Percentiles rank a stretch among this genome's conserved stretches.
These are phyloP conservation scores for Drosophila virilis DNA, from an alignment of 1,140 invertebrate species.

Conservation along the genomic window DNA sequence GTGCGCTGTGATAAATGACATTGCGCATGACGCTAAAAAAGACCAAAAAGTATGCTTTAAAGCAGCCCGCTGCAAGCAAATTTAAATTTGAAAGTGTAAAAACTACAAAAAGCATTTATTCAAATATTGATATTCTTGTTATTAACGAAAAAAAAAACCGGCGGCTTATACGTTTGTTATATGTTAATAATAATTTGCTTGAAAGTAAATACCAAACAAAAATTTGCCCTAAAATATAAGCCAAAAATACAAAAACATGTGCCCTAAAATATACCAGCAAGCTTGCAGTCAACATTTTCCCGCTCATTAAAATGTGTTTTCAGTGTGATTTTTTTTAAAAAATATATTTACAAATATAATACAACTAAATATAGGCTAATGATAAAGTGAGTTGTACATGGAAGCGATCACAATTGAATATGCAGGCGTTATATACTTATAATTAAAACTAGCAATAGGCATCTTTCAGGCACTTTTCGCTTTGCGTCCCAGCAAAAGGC, in stretches of 20 bases:
- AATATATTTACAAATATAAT: slow-evolving; percentile 30
- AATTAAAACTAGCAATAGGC: slow-evolving; percentile 51
- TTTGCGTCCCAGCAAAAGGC: slow-evolving; percentile 55
- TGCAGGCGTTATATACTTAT: slow-evolving; percentile 53
- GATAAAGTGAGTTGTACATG: slow-evolving; percentile 66
- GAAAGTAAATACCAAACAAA: too few species aligned
- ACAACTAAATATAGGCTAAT: slow-evolving; percentile 47
- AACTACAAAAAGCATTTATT: too few species aligned
- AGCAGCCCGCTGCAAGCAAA: too few species aligned
- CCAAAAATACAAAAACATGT: too few species aligned
- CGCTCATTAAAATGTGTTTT: background rate
- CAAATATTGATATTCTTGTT: background rate
- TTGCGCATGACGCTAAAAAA: background rate
- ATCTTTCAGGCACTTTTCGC: slow-evolving; percentile 65
- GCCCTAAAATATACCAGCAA: background rate
- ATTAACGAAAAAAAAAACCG: background rate
- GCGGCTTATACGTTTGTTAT: background rate
- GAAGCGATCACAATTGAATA: slow-evolving; percentile 73
- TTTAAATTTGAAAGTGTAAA: background rate
- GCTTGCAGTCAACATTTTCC: too few species aligned
- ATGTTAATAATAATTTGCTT: too few species aligned
- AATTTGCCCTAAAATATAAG: too few species aligned
- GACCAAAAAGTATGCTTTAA: background rate
- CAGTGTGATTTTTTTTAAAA: background rate
- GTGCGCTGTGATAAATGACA: background rate